A percentile compares a stretch with the other conserved stretches of the same genome.
Evolutionary conservation across 2,113 vertebrate species (phyloP).

Genomic region (Sterrhoptilus dennistouni): DNA sequence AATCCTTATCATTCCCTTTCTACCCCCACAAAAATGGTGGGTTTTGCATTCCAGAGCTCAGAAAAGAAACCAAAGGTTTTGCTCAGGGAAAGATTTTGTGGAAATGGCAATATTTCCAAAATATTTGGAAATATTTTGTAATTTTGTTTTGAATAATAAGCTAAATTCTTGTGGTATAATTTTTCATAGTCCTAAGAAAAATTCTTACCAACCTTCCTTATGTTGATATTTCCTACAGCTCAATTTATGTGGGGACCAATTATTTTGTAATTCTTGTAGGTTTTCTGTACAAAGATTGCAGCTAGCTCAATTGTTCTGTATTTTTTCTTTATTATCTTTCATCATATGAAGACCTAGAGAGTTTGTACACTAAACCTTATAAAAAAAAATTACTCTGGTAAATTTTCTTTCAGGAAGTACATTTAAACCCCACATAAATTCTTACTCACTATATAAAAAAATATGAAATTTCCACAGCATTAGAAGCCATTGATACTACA

Average conservation of each 20-base stretch:
- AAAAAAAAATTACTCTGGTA: not conserved
- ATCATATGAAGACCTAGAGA: not conserved
- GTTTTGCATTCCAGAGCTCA: not conserved
- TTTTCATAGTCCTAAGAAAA: not conserved
- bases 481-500: not conserved
- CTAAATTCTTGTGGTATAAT: not conserved
- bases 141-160: not conserved
- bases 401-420: not conserved
- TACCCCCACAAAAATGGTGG: rapidly evolving
- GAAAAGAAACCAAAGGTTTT: not conserved
- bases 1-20: not conserved
- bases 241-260: not conserved
- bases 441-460: not conserved
- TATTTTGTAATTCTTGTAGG: not conserved
- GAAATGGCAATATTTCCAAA: not conserved
- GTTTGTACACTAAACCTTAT: not conserved
- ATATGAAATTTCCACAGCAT: not conserved
- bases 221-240: not conserved
- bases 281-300: not conserved
- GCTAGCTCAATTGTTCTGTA: not conserved
- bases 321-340: not conserved
- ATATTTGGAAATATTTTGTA: not conserved
- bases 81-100: not conserved
- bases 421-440: not conserved
- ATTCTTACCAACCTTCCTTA: not conserved